A percentile compares a stretch with the other conserved stretches of the same genome.
These are phyloP conservation scores for Herminia tarsipennalis DNA, from an alignment of 2,888 invertebrate genomes.

Conservation along the genomic window DNA sequence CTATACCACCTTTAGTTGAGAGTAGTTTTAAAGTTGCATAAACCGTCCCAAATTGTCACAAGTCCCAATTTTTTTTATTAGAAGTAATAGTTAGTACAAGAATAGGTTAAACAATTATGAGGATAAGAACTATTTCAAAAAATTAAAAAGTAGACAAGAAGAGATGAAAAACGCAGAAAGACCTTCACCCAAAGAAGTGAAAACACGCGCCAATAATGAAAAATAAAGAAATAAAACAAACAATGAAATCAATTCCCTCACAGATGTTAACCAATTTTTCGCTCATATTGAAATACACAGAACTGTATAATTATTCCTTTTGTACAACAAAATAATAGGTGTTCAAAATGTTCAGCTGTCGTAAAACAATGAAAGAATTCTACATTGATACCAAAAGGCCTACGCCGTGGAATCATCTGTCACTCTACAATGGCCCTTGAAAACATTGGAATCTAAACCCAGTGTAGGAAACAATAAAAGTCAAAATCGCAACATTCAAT, in stretches of 20 bases:
- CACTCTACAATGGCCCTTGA: slow-evolving; percentile 27
- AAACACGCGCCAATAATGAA: too few species aligned
- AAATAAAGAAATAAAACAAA: too few species aligned
- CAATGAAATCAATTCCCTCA: too few species aligned
- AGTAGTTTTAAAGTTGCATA: too few species aligned
- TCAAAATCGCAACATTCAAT: slow-evolving; percentile 22
- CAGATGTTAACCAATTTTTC: background rate
- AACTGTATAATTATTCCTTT: slow-evolving; percentile 16
- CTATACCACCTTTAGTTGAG: too few species aligned
- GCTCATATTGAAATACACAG: background rate
- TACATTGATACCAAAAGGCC: slow-evolving; percentile 43
- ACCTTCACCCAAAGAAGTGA: too few species aligned
- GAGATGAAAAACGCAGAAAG: too few species aligned
- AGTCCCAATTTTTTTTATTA: too few species aligned
- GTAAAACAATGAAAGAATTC: slow-evolving; percentile 48
- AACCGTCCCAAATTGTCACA: too few species aligned
- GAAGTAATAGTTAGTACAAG: too few species aligned
- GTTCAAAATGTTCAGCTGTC: slow-evolving; percentile 21
- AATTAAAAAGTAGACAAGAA: too few species aligned
- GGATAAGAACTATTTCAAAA: too few species aligned
- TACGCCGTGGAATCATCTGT: slow-evolving; percentile 52
- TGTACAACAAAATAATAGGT: slow-evolving; percentile 21
- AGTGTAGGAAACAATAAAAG: slow-evolving; percentile 16
- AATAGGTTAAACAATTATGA: background rate
- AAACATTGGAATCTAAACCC: slow-evolving; percentile 19